These are phyloP conservation scores for Trichonephila inaurata DNA, from an alignment of 1,140 invertebrate genomes.

Conservation along the genomic window DNA sequence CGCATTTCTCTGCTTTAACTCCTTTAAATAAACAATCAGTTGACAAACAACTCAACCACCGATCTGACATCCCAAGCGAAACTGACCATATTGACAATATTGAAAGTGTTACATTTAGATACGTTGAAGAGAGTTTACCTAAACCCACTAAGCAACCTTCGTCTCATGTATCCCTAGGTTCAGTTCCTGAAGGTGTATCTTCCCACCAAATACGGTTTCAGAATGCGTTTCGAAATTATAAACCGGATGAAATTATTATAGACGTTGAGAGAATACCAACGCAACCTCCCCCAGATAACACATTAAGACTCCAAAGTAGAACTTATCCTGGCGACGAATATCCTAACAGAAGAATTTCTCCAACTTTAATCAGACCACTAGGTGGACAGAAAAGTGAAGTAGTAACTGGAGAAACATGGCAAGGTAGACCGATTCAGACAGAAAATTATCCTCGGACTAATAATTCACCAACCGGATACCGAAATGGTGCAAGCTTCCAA, in stretches of 20 bases:
- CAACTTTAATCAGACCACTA: not conserved
- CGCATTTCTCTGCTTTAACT: not conserved
- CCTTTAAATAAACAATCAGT: not conserved
- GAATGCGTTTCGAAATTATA: slow-evolving; percentile 23
- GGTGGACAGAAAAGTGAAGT: not conserved
- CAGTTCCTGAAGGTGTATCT: not conserved
- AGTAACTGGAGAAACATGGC: not conserved
- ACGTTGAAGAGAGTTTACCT: not conserved
- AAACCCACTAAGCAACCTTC: not conserved
- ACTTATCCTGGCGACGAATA: not conserved
- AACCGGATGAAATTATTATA: slow-evolving; percentile 64
- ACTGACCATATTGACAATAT: not conserved
- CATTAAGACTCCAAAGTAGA: not conserved
- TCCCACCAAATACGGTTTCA: not conserved
- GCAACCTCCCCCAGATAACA: not conserved
- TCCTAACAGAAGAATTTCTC: not conserved
- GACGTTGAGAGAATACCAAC: slow-evolving; percentile 47
- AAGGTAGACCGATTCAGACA: not conserved
- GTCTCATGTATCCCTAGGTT: not conserved
- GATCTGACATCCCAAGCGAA: slow-evolving; percentile 1
- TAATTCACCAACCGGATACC: no score
- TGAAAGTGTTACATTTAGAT: not conserved
- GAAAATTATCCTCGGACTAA: not conserved
- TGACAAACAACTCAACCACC: not conserved
- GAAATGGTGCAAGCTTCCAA: no score